Evolutionary conservation across 2,113 vertebrate species (phyloP), one percentile per base, ranked within the genome.

Genomic region (Takifugu flavidus): DNA sequence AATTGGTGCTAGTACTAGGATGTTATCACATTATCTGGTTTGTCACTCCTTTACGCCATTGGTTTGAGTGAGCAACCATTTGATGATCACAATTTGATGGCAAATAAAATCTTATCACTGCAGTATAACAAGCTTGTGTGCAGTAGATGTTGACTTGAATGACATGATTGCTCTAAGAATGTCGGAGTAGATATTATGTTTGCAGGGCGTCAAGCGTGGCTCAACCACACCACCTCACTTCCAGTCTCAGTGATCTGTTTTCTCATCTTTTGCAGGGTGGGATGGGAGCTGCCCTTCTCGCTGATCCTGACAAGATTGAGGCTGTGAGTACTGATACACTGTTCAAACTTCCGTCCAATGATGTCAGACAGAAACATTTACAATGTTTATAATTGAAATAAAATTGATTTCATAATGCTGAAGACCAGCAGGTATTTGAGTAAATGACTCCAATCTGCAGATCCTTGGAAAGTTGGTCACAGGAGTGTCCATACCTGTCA

Each of bases 211-310:
- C 31, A 34, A 34, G 6, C 31, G 1, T 34, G 31, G 31, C 31
- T 4, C 6, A 2, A 34, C 31, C 31, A 56, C 59, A 11, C 74
- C 56, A 62, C 58, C 60, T 4, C 42, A 1, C 26, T 71, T 43
- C 68, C 13, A 77, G 51, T 59, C 34, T 39, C 34, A 39, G 7
- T 39, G 7, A 39, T 39, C 34, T 39, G 7, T 39, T 39, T 39
- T 58, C 27, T 67, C 25, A 26, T 62, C 26, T 66, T n/a, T 28
- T 70, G 25, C 74, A 99, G 97, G 97, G 97, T 45, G 97, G 97
- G 47, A 99, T 99, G 97, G 97, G 96, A 83, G 95, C 94, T 49
- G 97, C 97, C 10, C 91, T 99, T n/a, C 88, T 99, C 4, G 94
- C 94, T 50, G 86, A 95, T 67, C 95, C 96, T n/a, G 94, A 95